phyloP scores from a whole-genome alignment of 2,888 invertebrate genomes.

The Eurois occulta region DNA sequence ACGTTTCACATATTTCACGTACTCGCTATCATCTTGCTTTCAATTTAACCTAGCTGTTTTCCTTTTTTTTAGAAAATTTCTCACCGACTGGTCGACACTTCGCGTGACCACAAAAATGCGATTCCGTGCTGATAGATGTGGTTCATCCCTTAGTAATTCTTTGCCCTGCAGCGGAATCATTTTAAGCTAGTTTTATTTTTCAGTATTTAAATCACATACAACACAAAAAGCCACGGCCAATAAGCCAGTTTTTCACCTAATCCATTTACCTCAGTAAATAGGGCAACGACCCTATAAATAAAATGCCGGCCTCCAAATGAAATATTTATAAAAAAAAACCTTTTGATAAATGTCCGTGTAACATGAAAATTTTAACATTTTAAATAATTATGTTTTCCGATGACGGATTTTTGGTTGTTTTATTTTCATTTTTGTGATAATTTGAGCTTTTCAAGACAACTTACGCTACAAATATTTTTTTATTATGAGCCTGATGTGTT shows the following conservation, averaged over 20 bases:
- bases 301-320: slow-evolving; percentile 36
- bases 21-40: background rate
- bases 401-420: background rate
- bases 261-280: slow-evolving; percentile 38
- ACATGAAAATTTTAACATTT: slow-evolving; percentile 45
- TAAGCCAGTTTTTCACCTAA: background rate
- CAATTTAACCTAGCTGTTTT: too few relatives aligned
- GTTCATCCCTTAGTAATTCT: too few relatives aligned
- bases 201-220: background rate
- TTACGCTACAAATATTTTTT: background rate
- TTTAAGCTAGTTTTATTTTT: background rate
- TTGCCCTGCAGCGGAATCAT: too few relatives aligned
- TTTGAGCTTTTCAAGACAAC: background rate
- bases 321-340: slow-evolving; percentile 46
- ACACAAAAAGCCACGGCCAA: too few relatives aligned
- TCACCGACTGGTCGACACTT: too few relatives aligned
- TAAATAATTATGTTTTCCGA: slow-evolving; percentile 5
- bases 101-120: too few relatives aligned
- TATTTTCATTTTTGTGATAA: background rate
- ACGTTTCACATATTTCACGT: background rate
- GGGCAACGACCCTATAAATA: slow-evolving; percentile 55
- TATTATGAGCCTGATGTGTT: too few relatives aligned
- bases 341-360: slow-evolving; percentile 51
- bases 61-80: too few relatives aligned
- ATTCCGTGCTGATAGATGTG: too few relatives aligned